Evolutionary conservation across 1,140 invertebrate species (phyloP), one percentile per base, ranked within the genome.

Genomic region (Drosophila kurseongensis): DNA sequence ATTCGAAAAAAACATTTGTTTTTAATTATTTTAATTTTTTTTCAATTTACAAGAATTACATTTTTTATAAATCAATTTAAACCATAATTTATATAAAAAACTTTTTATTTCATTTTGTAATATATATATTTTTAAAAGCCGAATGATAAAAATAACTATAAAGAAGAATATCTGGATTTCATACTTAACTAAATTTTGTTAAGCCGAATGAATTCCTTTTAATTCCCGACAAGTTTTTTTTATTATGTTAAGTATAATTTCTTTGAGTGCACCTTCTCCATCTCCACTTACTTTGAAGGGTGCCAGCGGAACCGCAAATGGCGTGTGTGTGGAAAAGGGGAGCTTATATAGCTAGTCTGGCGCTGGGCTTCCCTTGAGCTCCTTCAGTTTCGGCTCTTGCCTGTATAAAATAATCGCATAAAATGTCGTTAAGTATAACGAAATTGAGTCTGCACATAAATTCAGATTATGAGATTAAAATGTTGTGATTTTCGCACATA

Each of bases 381-480:
- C 48, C 81, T 76, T 79, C 42, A 68, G 71, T 50, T 57, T 71
- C 13, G 60, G 73, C 73, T 45, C 44, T 47, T 62, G 69, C 62
- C 76, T 73, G 78, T 78, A 86, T 79, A 86, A 86, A 75, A 89
- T 89, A 89, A 84, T 80, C 84, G 84, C 84, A 89, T 89, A 89
- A 89, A 89, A 89, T 84, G 84, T 89, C 84, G 84, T 89, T 89
- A 89, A 89, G 84, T 71, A 89, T 89, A 89, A 89, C 84, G 84
- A 89, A 89, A 89, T 89, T 89, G 84, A 89, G 84, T 89, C 84
- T 82, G 80, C 85, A 84, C 84, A 89, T 89, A 89, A 89, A 89
- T 89, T 89, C 84, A 89, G 85, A 89, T 89, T 89, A 89, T 89
- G 80, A 84, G 84, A 89, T 89, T 89, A 89, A 89, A 89, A 89